Conservation (phyloP, 1,140 invertebrate genomes). For the Nasonia longicornis region DNA sequence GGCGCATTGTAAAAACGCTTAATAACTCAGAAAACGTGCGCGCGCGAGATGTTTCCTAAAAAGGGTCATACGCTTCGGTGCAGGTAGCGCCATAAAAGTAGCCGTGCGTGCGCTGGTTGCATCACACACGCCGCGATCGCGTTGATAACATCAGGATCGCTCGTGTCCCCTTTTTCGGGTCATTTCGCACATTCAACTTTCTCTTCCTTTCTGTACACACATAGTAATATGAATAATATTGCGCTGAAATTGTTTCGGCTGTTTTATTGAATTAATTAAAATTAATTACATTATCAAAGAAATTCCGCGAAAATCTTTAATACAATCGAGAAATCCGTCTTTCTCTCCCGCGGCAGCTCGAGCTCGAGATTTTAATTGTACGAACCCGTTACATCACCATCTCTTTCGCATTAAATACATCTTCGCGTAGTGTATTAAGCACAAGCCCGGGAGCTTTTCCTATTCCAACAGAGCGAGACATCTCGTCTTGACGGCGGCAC, state of each 20-base stretch:
- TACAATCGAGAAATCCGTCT: no score
- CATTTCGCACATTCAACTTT: slow-evolving; percentile 15
- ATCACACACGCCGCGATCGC: background rate
- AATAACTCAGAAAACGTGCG: no score
- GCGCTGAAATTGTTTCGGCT: no score
- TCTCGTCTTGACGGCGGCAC: background rate
- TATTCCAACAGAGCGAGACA: no score
- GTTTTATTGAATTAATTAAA: no score
- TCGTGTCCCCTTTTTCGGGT: slow-evolving; percentile 19
- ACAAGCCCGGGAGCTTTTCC: background rate
- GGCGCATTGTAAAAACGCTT: background rate
- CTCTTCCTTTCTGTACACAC: background rate
- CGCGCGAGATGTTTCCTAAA: slow-evolving; percentile 15
- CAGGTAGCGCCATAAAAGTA: slow-evolving; percentile 12
- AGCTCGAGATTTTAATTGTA: no score
- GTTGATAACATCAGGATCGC: slow-evolving; percentile 26
- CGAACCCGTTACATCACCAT: background rate
- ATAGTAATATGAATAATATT: background rate
- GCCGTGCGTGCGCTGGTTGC: background rate
- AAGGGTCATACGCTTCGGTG: background rate
- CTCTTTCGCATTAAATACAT: background rate
- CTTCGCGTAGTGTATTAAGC: background rate
- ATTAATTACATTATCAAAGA: no score
- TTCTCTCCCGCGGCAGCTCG: no score
- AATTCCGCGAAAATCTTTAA: no score